These are phyloP conservation scores for Perccottus glenii DNA, from an alignment of 2,113 vertebrate species.

Conservation along the genomic window DNA sequence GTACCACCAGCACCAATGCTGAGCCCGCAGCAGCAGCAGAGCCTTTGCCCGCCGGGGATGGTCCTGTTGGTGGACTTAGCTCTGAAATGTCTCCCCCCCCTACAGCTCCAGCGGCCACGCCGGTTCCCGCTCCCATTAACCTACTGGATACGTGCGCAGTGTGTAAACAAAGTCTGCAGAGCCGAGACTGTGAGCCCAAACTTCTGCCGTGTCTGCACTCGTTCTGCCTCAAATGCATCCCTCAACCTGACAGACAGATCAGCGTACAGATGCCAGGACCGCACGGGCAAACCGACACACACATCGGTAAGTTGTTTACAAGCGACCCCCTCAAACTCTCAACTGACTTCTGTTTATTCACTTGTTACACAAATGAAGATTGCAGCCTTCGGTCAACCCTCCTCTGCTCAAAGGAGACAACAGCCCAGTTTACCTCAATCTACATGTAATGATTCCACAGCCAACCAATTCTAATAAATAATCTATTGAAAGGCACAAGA, in stretches of 20 bases:
- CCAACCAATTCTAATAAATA: too few relatives aligned
- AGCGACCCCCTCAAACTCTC: too few relatives aligned
- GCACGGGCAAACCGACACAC: slow-evolving; percentile 89
- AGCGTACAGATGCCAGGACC: slow-evolving; percentile 89
- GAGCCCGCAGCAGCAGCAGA: slow-evolving; percentile 53
- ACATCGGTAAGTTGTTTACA: slow-evolving; percentile 84
- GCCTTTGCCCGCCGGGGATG: slow-evolving; percentile 43
- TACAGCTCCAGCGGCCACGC: slow-evolving; percentile 70
- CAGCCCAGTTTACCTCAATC: too few relatives aligned
- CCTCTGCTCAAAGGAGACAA: too few relatives aligned
- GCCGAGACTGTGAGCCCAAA: slow-evolving; percentile 93
- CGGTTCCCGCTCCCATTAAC: slow-evolving; percentile 79
- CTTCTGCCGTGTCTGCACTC: slow-evolving; percentile 96
- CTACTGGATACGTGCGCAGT: slow-evolving; percentile 94
- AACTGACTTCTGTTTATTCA: background rate
- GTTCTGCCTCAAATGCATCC: slow-evolving; percentile 93
- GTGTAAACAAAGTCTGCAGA: slow-evolving; percentile 95
- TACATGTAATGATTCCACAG: too few relatives aligned
- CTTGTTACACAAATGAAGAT: background rate
- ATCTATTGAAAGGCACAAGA: too few relatives aligned
- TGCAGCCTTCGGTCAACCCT: too few relatives aligned
- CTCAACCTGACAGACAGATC: slow-evolving; percentile 92
- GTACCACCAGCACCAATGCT: slow-evolving; percentile 33
- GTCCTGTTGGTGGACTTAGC: slow-evolving; percentile 51
- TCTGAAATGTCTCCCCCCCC: slow-evolving; percentile 78